A percentile compares a stretch with the other conserved stretches of the same genome.
phyloP scores from a whole-genome alignment of 2,797 vertebrate genomes.

The Nannoperca obscura region DNA sequence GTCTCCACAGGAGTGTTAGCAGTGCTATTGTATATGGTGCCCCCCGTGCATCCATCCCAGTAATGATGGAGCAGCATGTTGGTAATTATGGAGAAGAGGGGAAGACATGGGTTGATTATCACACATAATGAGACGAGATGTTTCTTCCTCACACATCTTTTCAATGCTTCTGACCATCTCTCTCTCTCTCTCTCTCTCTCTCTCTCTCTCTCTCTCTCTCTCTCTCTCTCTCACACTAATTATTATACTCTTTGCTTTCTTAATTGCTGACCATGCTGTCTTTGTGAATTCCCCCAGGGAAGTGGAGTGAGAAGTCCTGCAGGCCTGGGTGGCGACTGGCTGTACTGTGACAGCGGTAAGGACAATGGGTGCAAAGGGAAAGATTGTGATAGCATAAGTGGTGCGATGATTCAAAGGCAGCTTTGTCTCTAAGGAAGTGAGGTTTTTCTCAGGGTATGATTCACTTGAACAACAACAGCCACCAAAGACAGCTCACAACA shows the following conservation, averaged over 20 bases:
- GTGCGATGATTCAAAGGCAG: constrained; percentile 9
- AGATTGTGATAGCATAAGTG: constrained; percentile 8
- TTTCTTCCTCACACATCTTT: constrained; percentile 43
- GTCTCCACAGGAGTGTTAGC: constrained; percentile 9
- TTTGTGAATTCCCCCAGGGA: constrained; percentile 13
- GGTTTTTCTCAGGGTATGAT: constrained; percentile 19
- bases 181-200: constrained; percentile 12
- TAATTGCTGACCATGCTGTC: constrained; percentile 48
- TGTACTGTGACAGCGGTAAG: neutral
- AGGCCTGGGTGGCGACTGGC: constrained; percentile 7
- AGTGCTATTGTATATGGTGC: constrained; percentile 25
- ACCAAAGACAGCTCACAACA: neutral
- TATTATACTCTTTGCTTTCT: constrained; percentile 44
- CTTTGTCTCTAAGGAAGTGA: neutral
- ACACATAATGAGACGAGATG: constrained; percentile 58
- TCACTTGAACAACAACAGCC: neutral
- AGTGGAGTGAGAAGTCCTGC: constrained; percentile 6
- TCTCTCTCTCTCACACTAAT: constrained; percentile 13
- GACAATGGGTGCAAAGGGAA: neutral
- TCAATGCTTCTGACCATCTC: neutral
- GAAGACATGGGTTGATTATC: constrained; percentile 64
- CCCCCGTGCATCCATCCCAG: constrained; percentile 38
- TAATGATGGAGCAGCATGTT: constrained; percentile 54
- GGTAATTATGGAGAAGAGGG: constrained; percentile 57
- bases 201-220: neutral